Evolutionary conservation across 2,113 vertebrate genomes (phyloP), one percentile per base, ranked within the genome.

Genomic region (Beaufortia kweichowensis): DNA sequence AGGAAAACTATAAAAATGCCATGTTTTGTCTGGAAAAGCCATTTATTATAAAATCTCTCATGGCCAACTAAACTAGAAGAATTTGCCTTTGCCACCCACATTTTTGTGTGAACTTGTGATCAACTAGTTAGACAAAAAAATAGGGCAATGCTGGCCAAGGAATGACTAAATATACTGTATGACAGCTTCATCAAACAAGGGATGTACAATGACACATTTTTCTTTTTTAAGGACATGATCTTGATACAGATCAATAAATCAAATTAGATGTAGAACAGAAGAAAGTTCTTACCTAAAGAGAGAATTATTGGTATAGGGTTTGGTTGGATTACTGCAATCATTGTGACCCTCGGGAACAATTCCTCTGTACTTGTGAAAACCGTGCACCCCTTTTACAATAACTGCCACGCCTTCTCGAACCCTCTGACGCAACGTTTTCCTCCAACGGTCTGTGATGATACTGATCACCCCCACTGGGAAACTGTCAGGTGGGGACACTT

Each of bases 391-490:
- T 77, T 95, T 93, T 35, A 95, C 95, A 14, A 98, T 87, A 56
- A 99, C 94, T 82, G 96, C 96, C 70, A 99, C 95, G 0, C 97
- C 97, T 24, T 99, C 96, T 55, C 94, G 91, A 79, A 98, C 95
- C 74, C 97, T 92, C 89, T 98, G 96, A 71, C 94, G 85, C 84
- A 98, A 88, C 84, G 93, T 97, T 84, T 96, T 95, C 85, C 94
- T 93, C 96, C 96, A 98, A 89, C 95, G 94, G 85, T 98, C 96
- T 0, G 95, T 96, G 77, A 96, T 95, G 33, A 98, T 92, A 0
- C 96, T 96, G 81, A 99, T 96, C 65, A 98, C 93, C 2, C 97
- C 96, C 0, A 98, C 86, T 0, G 97, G 97, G 89, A 99, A 98
- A 84, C 89, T 90, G 41, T 83, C 19, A 19, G 93, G 91, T 0